phyloP scores from a whole-genome alignment of 1,140 invertebrate genomes.

The Cephus cinctus region DNA sequence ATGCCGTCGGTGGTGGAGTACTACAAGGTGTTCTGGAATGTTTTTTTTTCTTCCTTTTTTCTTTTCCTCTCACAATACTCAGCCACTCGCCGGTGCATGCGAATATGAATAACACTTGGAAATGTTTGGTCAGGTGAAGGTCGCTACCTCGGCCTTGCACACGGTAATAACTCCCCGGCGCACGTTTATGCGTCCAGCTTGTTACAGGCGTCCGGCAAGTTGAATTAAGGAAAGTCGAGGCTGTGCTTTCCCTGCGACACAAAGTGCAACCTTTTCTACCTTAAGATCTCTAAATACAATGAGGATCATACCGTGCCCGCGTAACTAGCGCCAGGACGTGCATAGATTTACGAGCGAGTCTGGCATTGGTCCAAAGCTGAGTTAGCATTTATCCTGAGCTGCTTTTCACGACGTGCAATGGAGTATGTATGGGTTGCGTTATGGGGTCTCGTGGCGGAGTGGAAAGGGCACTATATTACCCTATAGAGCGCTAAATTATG shows the following conservation, averaged over 20 bases:
- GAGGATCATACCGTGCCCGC: conserved; percentile 27
- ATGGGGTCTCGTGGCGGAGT: not conserved
- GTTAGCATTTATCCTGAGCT: conserved; percentile 43
- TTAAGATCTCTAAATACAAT: too few species aligned
- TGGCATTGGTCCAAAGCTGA: conserved; percentile 46
- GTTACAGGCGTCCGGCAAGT: not conserved
- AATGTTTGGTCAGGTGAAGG: conserved; percentile 30
- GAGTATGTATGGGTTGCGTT: conserved; percentile 27
- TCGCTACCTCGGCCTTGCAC: conserved; percentile 31
- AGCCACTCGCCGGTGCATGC: not conserved
- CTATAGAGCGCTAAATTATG: conserved; percentile 49
- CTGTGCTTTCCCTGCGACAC: too few species aligned
- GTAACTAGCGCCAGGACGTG: conserved; percentile 38
- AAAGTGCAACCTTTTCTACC: too few species aligned
- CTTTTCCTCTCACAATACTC: not conserved
- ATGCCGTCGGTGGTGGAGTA: not conserved
- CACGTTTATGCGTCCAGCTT: too few species aligned
- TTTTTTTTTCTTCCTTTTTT: not conserved
- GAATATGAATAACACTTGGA: conserved; percentile 14
- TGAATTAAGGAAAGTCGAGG: not conserved
- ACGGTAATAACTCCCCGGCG: conserved; percentile 19
- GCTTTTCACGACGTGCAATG: conserved; percentile 34
- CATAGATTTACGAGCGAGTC: conserved; percentile 47
- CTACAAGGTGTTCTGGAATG: too few species aligned
- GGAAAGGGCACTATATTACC: conserved; percentile 34